These are phyloP conservation scores for Dicyrtomina minuta DNA, from an alignment of 2,888 invertebrate genomes.

Conservation along the genomic window DNA sequence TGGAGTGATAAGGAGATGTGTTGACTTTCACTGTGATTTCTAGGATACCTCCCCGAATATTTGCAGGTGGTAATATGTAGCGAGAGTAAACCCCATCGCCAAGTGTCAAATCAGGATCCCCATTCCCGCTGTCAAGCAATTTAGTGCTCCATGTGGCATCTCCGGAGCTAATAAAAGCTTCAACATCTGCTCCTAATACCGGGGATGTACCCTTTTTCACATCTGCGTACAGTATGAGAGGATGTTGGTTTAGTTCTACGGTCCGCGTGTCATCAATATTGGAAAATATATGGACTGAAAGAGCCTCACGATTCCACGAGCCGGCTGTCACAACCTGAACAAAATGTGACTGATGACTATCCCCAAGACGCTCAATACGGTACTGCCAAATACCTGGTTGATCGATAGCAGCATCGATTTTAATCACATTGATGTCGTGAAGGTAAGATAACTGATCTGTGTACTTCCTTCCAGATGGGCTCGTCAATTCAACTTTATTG, in stretches of 20 bases:
- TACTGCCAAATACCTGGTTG: constrained; percentile 51
- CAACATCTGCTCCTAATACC: constrained; percentile 63
- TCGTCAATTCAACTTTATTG: constrained; percentile 53
- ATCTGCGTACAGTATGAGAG: constrained; percentile 62
- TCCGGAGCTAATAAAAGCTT: constrained; percentile 58
- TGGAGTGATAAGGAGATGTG: constrained; percentile 45
- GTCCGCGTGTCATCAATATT: constrained; percentile 53
- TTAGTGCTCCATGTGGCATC: constrained; percentile 57
- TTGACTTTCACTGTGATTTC: constrained; percentile 50
- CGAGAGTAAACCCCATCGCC: constrained; percentile 68
- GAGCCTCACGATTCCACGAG: constrained; percentile 57
- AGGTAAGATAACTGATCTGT: constrained; percentile 49
- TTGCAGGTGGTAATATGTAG: constrained; percentile 61
- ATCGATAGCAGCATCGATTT: constrained; percentile 51
- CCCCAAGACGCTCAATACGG: constrained; percentile 51
- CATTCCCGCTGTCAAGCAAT: constrained; percentile 64
- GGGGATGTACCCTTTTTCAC: constrained; percentile 62
- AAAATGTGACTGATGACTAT: constrained; percentile 60
- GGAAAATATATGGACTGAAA: constrained; percentile 59
- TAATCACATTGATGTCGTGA: constrained; percentile 53
- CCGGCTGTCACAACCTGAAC: constrained; percentile 64
- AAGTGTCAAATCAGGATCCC: constrained; percentile 66
- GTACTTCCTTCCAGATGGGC: constrained; percentile 48
- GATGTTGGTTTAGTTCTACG: constrained; percentile 56
- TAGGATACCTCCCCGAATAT: constrained; percentile 40